phyloP scores from a whole-genome alignment of 2,113 vertebrate species.

The Cricetomys ansorgei region DNA sequence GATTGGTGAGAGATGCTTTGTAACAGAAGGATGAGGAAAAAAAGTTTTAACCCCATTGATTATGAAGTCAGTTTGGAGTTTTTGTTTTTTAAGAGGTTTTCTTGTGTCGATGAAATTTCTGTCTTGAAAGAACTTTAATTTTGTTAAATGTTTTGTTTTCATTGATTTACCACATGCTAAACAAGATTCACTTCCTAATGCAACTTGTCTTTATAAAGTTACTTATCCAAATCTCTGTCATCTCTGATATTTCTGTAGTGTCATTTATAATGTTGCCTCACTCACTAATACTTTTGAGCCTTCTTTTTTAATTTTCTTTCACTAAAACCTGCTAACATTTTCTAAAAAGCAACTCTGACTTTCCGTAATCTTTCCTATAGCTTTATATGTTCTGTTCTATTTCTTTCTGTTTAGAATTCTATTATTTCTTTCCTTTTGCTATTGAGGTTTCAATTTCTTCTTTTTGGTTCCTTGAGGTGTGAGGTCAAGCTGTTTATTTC shows the following conservation, averaged over 20 bases:
- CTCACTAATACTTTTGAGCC: neutral
- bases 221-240: neutral
- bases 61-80: neutral
- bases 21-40: neutral
- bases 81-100: neutral
- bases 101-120: neutral
- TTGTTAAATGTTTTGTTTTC: neutral
- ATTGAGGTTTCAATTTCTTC: neutral
- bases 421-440: neutral
- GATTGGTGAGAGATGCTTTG: neutral
- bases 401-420: neutral
- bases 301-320: neutral
- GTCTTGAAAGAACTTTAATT: neutral
- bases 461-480: neutral
- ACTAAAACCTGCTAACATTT: neutral
- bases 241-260: neutral
- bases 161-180: neutral
- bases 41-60: neutral
- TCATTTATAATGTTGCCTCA: neutral
- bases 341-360: neutral
- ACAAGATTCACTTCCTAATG: neutral
- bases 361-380: neutral
- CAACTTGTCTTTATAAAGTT: neutral
- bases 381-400: neutral
- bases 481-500: neutral